These are phyloP conservation scores for Plemyria rubiginata DNA, from an alignment of 2,888 invertebrate species.

Conservation along the genomic window DNA sequence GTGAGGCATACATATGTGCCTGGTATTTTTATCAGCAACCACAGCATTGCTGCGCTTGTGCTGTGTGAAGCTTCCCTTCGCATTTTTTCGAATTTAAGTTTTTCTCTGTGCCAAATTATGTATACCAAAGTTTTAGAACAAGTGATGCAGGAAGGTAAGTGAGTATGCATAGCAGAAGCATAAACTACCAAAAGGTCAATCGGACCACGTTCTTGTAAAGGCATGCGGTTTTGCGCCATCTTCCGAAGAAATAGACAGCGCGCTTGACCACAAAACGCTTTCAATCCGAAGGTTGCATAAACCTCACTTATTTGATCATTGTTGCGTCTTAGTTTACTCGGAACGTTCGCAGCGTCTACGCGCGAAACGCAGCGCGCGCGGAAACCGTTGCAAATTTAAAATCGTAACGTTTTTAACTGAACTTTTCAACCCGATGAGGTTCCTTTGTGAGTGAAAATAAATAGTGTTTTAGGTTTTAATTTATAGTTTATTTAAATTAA, in stretches of 20 bases:
- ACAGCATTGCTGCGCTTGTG: no score
- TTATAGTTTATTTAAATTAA: slow-evolving; percentile 4
- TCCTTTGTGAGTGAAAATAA: slow-evolving; percentile 35
- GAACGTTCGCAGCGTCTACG: slow-evolving; percentile 68
- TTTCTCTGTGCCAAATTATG: no score
- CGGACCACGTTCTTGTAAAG: slow-evolving; percentile 44
- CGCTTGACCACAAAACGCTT: slow-evolving; percentile 81
- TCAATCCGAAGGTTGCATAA: slow-evolving; percentile 79
- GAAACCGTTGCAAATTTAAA: slow-evolving; percentile 46
- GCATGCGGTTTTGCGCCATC: slow-evolving; percentile 68
- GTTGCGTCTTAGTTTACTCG: slow-evolving; percentile 70
- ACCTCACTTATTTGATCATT: slow-evolving; percentile 69
- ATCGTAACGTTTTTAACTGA: slow-evolving; percentile 34
- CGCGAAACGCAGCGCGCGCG: slow-evolving; percentile 60
- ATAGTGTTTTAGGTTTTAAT: slow-evolving; percentile 14
- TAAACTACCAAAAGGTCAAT: slow-evolving; percentile 59
- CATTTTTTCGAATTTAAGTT: no score
- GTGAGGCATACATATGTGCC: no score
- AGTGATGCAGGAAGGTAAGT: slow-evolving; percentile 12
- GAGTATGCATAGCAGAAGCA: not conserved
- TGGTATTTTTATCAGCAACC: no score
- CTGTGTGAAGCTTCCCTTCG: no score
- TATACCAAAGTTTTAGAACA: slow-evolving; percentile 3
- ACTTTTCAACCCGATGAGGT: slow-evolving; percentile 33
- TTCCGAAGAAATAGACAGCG: slow-evolving; percentile 57